These are phyloP conservation scores for Cyrtonyx montezumae DNA, from an alignment of 2,113 vertebrate species.

Conservation along the genomic window DNA sequence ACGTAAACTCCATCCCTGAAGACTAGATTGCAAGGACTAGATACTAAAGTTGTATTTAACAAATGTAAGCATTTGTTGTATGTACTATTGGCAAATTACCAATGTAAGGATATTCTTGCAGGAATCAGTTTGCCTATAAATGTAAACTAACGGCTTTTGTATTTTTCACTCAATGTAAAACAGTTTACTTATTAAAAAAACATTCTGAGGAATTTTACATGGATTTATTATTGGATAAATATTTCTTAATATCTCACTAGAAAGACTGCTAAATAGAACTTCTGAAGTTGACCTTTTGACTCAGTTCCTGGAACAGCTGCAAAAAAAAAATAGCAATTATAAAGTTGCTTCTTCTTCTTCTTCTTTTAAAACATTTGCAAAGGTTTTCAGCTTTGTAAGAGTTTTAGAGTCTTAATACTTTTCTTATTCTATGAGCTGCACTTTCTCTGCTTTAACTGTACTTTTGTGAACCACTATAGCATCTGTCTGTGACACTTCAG, in stretches of 20 bases:
- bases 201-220: background rate
- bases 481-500: background rate
- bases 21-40: background rate
- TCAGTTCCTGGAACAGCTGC: background rate
- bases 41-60: background rate
- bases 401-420: background rate
- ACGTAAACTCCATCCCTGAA: background rate
- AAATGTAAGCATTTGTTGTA: background rate
- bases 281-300: background rate
- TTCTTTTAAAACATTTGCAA: background rate
- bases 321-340: background rate
- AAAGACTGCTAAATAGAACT: background rate
- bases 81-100: background rate
- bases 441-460: background rate
- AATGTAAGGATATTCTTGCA: background rate
- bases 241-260: background rate
- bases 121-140: background rate
- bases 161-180: background rate
- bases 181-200: background rate
- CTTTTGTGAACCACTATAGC: background rate
- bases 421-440: background rate
- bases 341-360: background rate
- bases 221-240: background rate
- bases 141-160: background rate
- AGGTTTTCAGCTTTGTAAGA: background rate